These are phyloP conservation scores for Sphenodon punctatus DNA, from an alignment of 2,797 vertebrate species.

Conservation along the genomic window DNA sequence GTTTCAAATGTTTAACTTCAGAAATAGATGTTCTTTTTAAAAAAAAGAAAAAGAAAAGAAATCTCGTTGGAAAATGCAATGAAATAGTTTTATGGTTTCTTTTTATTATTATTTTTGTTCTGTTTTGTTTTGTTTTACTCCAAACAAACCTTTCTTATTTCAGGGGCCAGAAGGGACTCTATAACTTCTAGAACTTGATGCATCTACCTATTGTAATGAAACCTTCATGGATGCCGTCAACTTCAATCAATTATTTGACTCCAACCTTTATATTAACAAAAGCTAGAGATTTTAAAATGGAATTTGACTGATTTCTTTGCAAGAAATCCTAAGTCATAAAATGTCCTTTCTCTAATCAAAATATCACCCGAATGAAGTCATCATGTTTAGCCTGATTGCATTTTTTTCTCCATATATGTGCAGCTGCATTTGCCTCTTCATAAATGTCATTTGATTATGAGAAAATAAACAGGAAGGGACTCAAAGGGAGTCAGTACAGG, in stretches of 20 bases:
- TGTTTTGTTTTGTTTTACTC: background rate
- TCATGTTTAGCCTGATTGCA: conserved; percentile 85
- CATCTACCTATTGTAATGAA: conserved; percentile 26
- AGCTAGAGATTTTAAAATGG: conserved; percentile 59
- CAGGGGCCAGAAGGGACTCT: conserved; percentile 32
- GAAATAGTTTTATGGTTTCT: conserved; percentile 26
- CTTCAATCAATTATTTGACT: conserved; percentile 49
- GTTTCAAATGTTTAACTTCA: conserved; percentile 48
- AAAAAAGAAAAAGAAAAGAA: too few relatives aligned
- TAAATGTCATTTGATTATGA: conserved; percentile 92
- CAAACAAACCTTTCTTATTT: background rate
- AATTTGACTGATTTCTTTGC: conserved; percentile 70
- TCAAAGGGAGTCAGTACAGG: conserved; percentile 81
- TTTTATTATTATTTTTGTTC: too few relatives aligned
- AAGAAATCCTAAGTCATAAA: conserved; percentile 74
- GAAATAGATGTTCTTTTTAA: too few relatives aligned
- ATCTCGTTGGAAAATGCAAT: background rate
- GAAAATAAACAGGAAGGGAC: conserved; percentile 87
- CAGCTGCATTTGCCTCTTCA: conserved; percentile 85
- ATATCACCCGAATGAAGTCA: conserved; percentile 86
- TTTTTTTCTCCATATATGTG: conserved; percentile 82
- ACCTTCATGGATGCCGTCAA: background rate
- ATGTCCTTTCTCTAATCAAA: conserved; percentile 83
- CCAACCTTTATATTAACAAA: conserved; percentile 65
- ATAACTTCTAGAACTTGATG: background rate